A percentile compares a stretch with the other conserved stretches of the same genome.
phyloP scores from a whole-genome alignment of 2,113 vertebrate species.

The Heptranchias perlo region DNA sequence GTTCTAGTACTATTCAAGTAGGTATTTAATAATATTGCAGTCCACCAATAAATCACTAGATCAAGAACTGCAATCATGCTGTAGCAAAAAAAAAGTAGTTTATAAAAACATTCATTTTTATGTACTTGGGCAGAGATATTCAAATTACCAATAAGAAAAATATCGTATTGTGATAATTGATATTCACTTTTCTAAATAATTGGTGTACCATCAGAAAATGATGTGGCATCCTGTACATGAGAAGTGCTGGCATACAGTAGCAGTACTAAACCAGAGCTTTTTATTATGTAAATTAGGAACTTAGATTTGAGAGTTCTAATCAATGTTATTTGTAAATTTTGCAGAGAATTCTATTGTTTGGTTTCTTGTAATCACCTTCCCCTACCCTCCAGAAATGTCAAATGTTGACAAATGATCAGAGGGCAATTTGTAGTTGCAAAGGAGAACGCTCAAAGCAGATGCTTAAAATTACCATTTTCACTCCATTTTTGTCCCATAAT shows the following conservation, averaged over 20 bases:
- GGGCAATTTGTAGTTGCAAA: not conserved
- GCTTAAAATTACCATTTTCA: not conserved
- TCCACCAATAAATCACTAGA: not conserved
- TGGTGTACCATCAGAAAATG: not conserved
- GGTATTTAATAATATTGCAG: not conserved
- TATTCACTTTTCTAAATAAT: not conserved
- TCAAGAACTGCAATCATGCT: not conserved
- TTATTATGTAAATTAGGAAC: not conserved
- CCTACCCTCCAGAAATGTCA: not conserved
- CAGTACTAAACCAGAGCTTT: not conserved
- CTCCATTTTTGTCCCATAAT: not conserved
- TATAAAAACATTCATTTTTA: not conserved
- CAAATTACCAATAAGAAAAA: not conserved
- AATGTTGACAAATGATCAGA: conserved; percentile 8
- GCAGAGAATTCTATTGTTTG: not conserved
- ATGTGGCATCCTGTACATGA: not conserved
- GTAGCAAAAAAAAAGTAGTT: not conserved
- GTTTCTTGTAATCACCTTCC: not conserved
- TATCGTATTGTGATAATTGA: not conserved
- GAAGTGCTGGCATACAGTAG: not conserved
- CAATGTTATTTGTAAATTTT: not conserved
- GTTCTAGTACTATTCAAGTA: not conserved
- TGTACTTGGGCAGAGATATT: not conserved
- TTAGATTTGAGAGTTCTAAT: not conserved
- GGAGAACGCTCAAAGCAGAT: not conserved